These are phyloP conservation scores for Leptosomus discolor DNA, from an alignment of 2,113 vertebrate species.

Conservation along the genomic window DNA sequence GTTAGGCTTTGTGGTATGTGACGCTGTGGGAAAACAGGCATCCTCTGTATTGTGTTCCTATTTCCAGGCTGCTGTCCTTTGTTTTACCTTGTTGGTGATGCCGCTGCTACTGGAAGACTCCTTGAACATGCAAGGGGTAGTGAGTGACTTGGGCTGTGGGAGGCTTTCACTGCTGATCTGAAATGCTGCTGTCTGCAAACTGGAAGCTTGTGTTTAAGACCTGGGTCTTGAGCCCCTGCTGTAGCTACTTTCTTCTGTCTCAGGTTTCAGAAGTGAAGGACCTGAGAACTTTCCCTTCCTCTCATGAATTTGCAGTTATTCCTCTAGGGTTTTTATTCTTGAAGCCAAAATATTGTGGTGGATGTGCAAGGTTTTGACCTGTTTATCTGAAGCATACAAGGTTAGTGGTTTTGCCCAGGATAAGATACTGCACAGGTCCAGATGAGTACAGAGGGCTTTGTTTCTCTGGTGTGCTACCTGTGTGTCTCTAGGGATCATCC, in stretches of 20 bases:
- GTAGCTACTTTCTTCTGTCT: not conserved
- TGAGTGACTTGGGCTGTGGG: not conserved
- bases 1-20: not conserved
- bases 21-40: not conserved
- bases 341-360: rapidly evolving
- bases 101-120: not conserved
- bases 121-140: rapidly evolving
- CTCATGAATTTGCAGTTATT: not conserved
- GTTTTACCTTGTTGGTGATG: not conserved
- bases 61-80: not conserved
- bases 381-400: rapidly evolving
- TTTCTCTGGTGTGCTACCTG: not conserved
- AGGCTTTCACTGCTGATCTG: not conserved
- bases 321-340: not conserved
- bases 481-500: not conserved
- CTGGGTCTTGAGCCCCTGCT: not conserved
- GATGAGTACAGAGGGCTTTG: not conserved
- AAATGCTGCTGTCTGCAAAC: not conserved
- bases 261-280: not conserved
- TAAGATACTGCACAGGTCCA: not conserved
- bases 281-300: not conserved
- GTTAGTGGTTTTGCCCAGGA: not conserved
- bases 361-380: not conserved
- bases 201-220: not conserved
- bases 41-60: not conserved